phyloP scores from a whole-genome alignment of 2,797 vertebrate species.

The Rhinogobio ventralis region DNA sequence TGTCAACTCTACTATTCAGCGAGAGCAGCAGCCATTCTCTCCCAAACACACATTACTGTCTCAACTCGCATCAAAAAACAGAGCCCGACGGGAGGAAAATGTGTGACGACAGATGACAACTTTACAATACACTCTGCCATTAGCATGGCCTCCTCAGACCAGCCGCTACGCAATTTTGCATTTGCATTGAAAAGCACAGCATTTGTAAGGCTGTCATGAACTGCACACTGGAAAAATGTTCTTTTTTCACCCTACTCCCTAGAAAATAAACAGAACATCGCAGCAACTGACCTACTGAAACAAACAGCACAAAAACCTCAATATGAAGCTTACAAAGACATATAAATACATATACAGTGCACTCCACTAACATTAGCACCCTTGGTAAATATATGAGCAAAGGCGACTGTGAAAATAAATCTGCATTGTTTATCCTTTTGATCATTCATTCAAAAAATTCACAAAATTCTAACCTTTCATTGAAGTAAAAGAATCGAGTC shows the following conservation, averaged over 20 bases:
- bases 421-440: too few species aligned
- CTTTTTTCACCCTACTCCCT: slow-evolving; percentile 26
- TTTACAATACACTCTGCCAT: slow-evolving; percentile 59
- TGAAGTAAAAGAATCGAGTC: too few species aligned
- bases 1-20: slow-evolving; percentile 60
- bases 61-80: slow-evolving; percentile 58
- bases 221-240: not conserved
- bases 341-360: too few species aligned
- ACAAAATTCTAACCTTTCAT: too few species aligned
- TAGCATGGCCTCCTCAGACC: slow-evolving; percentile 55
- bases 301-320: not conserved
- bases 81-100: slow-evolving; percentile 46
- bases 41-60: slow-evolving; percentile 63
- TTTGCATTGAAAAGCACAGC: not conserved
- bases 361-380: too few species aligned
- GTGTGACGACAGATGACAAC: slow-evolving; percentile 58
- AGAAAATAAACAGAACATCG: slow-evolving; percentile 15
- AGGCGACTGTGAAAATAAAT: too few species aligned
- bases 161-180: slow-evolving; percentile 53
- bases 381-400: too few species aligned
- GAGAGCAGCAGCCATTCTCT: slow-evolving; percentile 57
- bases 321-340: not conserved
- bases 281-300: not conserved
- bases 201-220: slow-evolving; percentile 28
- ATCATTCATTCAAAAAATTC: too few species aligned